Evolutionary conservation across 1,140 invertebrate species (phyloP), one percentile per base, ranked within the genome.

Genomic region (Rhopalosiphum maidis): DNA sequence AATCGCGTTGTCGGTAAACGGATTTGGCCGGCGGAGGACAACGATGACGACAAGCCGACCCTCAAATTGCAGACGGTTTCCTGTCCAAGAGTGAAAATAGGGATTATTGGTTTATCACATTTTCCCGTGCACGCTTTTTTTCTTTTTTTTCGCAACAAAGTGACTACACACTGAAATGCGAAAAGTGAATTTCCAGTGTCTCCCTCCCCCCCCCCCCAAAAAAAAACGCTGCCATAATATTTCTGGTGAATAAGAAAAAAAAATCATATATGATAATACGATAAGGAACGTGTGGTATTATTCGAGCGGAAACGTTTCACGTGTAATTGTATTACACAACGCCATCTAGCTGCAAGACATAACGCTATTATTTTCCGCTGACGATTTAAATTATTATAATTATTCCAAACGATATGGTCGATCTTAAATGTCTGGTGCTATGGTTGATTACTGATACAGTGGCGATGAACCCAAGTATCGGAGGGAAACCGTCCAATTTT

Each of bases 51-150:
- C 91, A 41, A 91, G 2, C 91, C 60, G 46, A 91, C 91, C 91
- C 68, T 83, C 91, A 51, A 83, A 92, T 92, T 55, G 82, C 35
- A 55, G 91, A 55, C 46, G 46, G 91, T 93, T 93, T 93, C 91
- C 82, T 86, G 91, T 85, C 91, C 77, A 51, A 92, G 35, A 86
- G 82, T 86, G 91, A 93, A 93, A 93, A 86, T 55, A 54, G 91
- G 91, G 91, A 93, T 93, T 93, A 93, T 93, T 93, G 48, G 77
- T 93, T 93, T 93, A 93, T 93, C 85, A 30, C 48, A 86, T 93
- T 93, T 93, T 41, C 77, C n/a, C 11, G 89, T n/a, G 54, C 25
- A 30, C 54, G 23, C 23, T 86, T 93, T 93, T 55, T 30, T 85
- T 93, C 83, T 37, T 82, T 48, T 51, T 30, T 23, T 41, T 9